A percentile compares a stretch with the other conserved stretches of the same genome.
Conservation (phyloP, 1,140 invertebrate species). For the Pomacea maculata region DNA sequence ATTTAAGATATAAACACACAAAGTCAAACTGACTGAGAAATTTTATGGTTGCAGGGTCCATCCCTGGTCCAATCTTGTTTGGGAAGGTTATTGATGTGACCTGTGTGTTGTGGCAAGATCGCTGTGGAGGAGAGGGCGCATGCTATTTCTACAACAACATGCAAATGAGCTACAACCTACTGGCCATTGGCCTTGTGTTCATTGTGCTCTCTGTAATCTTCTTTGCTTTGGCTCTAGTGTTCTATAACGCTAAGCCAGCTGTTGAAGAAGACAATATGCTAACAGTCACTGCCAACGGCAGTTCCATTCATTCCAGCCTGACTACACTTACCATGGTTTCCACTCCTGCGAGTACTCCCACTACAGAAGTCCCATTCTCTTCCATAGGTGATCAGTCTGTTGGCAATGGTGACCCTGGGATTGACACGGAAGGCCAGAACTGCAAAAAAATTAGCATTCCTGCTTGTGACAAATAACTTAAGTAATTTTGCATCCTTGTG, state of each 20-base stretch:
- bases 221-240: slow-evolving; percentile 51
- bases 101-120: slow-evolving; percentile 61
- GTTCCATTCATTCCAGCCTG: slow-evolving; percentile 11
- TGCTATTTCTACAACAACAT: slow-evolving; percentile 62
- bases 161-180: slow-evolving; percentile 57
- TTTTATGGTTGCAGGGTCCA: slow-evolving; percentile 54
- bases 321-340: background rate
- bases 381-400: too few species aligned
- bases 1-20: too few species aligned
- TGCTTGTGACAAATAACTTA: too few species aligned
- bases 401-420: too few species aligned
- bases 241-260: slow-evolving; percentile 36
- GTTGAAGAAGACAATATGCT: too few species aligned
- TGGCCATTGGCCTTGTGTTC: slow-evolving; percentile 43
- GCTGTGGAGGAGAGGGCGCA: slow-evolving; percentile 46
- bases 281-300: too few species aligned
- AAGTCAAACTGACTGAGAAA: background rate
- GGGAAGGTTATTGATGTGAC: slow-evolving; percentile 64
- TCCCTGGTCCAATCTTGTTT: slow-evolving; percentile 65
- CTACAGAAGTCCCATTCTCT: background rate
- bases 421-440: too few species aligned
- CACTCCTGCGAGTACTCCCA: background rate
- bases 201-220: slow-evolving; percentile 50
- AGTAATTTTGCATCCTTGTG: too few species aligned
- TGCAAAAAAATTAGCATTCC: too few species aligned